phyloP scores from a whole-genome alignment of 2,888 invertebrate genomes.

The Bellardia pandia region DNA sequence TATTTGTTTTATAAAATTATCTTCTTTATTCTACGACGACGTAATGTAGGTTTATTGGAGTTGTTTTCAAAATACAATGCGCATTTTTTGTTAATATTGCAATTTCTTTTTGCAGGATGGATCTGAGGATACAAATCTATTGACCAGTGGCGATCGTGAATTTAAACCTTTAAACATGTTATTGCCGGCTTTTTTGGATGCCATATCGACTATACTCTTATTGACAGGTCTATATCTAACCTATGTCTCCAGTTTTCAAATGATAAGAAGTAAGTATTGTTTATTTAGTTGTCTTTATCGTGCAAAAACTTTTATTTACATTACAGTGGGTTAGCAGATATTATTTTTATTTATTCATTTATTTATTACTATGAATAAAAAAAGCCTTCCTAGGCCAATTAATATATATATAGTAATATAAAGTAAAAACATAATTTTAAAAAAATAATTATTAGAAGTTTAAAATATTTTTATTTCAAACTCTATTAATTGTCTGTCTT shows the following conservation, averaged over 20 bases:
- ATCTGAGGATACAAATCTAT: conserved; percentile 85
- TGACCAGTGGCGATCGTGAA: conserved; percentile 89
- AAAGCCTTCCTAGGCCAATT: too few relatives aligned
- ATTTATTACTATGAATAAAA: too few relatives aligned
- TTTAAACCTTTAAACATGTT: conserved; percentile 93
- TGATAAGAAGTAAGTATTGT: conserved; percentile 90
- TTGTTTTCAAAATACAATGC: neutral
- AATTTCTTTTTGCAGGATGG: conserved; percentile 79
- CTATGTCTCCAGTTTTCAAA: conserved; percentile 97
- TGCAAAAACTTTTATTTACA: neutral
- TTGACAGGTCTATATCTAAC: conserved; percentile 96
- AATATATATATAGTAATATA: too few relatives aligned
- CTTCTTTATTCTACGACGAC: conserved; percentile 85
- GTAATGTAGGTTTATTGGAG: conserved; percentile 84
- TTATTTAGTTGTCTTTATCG: neutral
- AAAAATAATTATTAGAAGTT: too few relatives aligned
- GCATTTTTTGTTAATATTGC: conserved; percentile 4
- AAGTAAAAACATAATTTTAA: too few relatives aligned
- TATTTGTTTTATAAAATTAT: conserved; percentile 91
- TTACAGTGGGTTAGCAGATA: neutral
- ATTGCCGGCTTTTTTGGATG: conserved; percentile 95
- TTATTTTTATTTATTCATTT: too few relatives aligned
- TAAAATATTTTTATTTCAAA: too few relatives aligned
- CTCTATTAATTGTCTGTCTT: too few relatives aligned
- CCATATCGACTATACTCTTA: conserved; percentile 94